Conservation (phyloP, 2,797 vertebrate genomes). For the Perodicticus potto region DNA sequence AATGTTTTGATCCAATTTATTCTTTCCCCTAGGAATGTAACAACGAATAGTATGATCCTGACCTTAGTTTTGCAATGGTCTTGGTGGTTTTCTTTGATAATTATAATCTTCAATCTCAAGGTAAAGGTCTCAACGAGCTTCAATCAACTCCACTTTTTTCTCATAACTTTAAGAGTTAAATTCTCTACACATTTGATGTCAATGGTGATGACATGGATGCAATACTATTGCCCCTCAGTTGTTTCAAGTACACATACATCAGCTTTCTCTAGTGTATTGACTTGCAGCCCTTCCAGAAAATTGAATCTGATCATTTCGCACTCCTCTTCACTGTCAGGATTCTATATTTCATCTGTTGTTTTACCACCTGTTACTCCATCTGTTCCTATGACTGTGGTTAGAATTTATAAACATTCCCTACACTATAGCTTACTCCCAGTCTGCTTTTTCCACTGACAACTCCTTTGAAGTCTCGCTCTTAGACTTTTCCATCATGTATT, state of each 20-base stretch:
- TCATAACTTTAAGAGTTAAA: not conserved
- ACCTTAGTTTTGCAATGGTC: not conserved
- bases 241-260: conserved; percentile 76
- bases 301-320: conserved; percentile 69
- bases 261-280: conserved; percentile 52
- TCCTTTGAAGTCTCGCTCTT: not conserved
- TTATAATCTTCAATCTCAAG: not conserved
- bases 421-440: not conserved
- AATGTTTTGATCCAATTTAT: not conserved
- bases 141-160: not conserved
- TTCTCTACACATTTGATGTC: not conserved
- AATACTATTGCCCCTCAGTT: not conserved
- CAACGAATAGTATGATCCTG: not conserved
- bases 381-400: conserved; percentile 25
- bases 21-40: not conserved
- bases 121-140: not conserved
- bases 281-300: conserved; percentile 72
- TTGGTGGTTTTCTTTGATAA: not conserved
- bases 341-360: conserved; percentile 73
- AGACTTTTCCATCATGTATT: conserved; percentile 21
- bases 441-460: not conserved
- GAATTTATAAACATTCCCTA: conserved; percentile 74
- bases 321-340: conserved; percentile 60
- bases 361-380: conserved; percentile 79
- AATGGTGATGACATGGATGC: not conserved